Base-by-base conservation (phyloP, 2,888 invertebrate species). In the Drosophila nr. perissopoda region DNA sequence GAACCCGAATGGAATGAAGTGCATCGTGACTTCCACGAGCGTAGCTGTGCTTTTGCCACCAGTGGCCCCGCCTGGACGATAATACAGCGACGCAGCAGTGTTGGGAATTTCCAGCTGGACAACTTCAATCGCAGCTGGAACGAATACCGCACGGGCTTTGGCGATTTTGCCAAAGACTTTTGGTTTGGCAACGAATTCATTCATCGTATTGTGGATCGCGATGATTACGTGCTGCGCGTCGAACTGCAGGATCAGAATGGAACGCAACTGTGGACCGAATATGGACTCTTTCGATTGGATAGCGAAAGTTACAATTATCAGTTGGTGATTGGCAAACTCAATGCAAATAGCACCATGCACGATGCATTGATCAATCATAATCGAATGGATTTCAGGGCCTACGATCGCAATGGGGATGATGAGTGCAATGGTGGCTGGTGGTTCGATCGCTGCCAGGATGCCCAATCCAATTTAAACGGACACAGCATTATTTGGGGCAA, bases 101-200 rank as follows among this genome's bases (percentile, higher is more conserved):
- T n/a, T 8, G 11, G 11, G 1, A 45, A 57, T 0, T 83, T 86
- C 1, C 91, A 92, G 16, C 11, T 45, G 45, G 93, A 94, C 59
- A 94, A 94, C 82, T 95, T 95, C 78, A 94, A 94, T 73, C 92
- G 93, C 56, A 92, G 93, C 29, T 95, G 95, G 95, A 79, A 92
- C 8, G 94, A 94, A 16, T 95, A 95, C 85, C 94, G 94, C 64
- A 80, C 92, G 33, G 95, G 95, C 4, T 95, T 95, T 81, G 95
- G 95, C 1, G 91, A 93, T 76, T 80, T 95, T 21, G 76, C 91
- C 13, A 90, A 91, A 34, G 95, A 95, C 77, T 95, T 95, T 82
- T 95, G 95, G 95, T 93, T 94, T 75, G 95, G 95, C 7, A 95
- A 95, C 83, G 94, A 95, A 62, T 94, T 93, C 67, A 93, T 95